Base-by-base conservation (phyloP, 1,140 invertebrate species). In the Zaprionus africanus region DNA sequence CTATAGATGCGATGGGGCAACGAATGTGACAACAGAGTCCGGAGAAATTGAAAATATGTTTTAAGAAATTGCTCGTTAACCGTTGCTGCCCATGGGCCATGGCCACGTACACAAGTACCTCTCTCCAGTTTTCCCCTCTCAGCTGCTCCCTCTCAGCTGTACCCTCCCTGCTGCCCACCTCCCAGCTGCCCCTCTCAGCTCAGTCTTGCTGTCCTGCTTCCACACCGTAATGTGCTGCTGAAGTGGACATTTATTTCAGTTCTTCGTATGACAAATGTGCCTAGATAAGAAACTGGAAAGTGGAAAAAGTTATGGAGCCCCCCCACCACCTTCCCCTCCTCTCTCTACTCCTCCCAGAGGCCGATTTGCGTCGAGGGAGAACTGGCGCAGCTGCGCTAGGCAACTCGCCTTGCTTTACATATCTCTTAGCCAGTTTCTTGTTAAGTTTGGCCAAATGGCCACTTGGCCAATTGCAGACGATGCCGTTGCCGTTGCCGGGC, bases 181-280 rank as follows among this genome's bases (percentile, higher is more conserved):
- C 19, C 49, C 53, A 46, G 26, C 61, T 34, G 15, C 24, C 28
- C 28, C 36, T 54, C 1, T 51, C 61, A 60, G 19, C 34, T 51
- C 13, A 26, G 12, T 34, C 11, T 56, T 53, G 24, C 31, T 53
- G 19, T 43, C 4, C 46, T 22, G 46, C 36, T n/a, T 15, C 31
- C 17, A 36, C 36, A 38, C 28, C 61, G 24, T 56, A 53, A 51
- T 22, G 26, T 76, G 66, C 66, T 53, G 72, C 73, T 86, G 82
- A 82, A 79, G 72, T 79, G 67, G 83, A 86, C 83, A 82, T 87
- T 87, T 87, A 86, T 87, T 82, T 87, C 65, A 68, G 75, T 79
- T 65, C 72, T 73, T 71, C 64, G 70, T 82, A 73, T 86, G 82
- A 87, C 78, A 88, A 87, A 88, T 87, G 84, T 72, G 65, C 60